These are phyloP conservation scores for Uloborus plumipes DNA, from an alignment of 2,888 invertebrate genomes.

Conservation along the genomic window DNA sequence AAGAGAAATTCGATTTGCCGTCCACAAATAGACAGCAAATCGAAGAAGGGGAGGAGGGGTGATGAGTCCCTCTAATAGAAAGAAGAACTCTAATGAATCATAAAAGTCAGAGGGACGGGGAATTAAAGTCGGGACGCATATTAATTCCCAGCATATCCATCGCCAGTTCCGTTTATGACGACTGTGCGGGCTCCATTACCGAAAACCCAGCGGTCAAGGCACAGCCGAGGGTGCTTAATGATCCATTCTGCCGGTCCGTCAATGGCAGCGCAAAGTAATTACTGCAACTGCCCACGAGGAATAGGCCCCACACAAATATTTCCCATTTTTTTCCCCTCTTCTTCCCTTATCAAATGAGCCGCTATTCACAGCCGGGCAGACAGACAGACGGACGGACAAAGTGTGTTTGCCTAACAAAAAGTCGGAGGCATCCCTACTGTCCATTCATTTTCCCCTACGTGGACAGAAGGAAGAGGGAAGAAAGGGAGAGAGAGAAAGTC, in stretches of 20 bases:
- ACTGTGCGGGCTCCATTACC: slow-evolving; percentile 20
- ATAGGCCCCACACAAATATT: slow-evolving; percentile 37
- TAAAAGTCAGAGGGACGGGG: slow-evolving; percentile 20
- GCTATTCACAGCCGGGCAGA: slow-evolving; percentile 20
- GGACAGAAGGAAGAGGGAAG: slow-evolving; percentile 18
- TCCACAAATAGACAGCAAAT: neutral
- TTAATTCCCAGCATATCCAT: slow-evolving; percentile 46
- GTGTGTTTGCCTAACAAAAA: slow-evolving; percentile 62
- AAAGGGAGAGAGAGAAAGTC: slow-evolving; percentile 30
- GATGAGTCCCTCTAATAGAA: neutral
- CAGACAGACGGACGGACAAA: slow-evolving; percentile 45
- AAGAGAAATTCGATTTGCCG: neutral
- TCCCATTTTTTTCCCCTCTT: slow-evolving; percentile 19
- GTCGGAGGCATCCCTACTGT: slow-evolving; percentile 7
- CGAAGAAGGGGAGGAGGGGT: neutral
- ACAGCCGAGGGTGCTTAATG: slow-evolving; percentile 33
- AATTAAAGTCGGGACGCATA: slow-evolving; percentile 43
- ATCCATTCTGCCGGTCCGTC: slow-evolving; percentile 53
- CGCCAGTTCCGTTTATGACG: slow-evolving; percentile 15
- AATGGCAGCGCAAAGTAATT: slow-evolving; percentile 47
- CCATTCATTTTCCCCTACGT: slow-evolving; percentile 30
- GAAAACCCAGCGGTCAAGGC: neutral
- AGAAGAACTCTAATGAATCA: slow-evolving; percentile 51
- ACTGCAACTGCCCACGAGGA: slow-evolving; percentile 53
- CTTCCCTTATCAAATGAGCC: slow-evolving; percentile 52